Conservation (phyloP, 2,113 vertebrate genomes). For the Platysteira castanea region DNA sequence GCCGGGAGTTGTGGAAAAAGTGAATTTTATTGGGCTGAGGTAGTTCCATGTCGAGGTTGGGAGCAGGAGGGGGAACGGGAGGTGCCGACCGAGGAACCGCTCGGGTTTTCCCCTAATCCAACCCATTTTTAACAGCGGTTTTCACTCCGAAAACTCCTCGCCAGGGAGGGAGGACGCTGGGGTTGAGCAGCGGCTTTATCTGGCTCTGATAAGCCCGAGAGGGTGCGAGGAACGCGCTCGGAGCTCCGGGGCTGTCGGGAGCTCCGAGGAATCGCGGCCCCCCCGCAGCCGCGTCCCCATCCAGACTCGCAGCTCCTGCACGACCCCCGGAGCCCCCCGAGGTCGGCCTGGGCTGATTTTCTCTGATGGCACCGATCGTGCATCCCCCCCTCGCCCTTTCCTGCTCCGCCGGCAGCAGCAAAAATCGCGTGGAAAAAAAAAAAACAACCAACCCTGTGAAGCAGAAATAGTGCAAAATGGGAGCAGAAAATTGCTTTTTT, state of each 20-base stretch:
- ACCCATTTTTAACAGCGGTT: neutral
- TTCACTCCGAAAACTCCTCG: neutral
- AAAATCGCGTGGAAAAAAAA: neutral
- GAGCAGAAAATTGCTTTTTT: neutral
- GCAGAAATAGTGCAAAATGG: slow-evolving; percentile 53
- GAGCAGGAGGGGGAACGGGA: neutral
- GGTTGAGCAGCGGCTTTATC: neutral
- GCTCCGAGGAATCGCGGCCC: neutral
- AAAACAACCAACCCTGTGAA: neutral
- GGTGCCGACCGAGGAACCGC: neutral
- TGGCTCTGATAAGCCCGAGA: neutral
- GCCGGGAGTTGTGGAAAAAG: neutral
- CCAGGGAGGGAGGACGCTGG: neutral
- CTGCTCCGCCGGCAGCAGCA: neutral
- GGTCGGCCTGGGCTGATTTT: neutral
- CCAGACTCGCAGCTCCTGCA: neutral
- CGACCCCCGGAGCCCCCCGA: neutral
- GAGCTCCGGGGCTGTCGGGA: neutral
- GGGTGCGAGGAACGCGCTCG: neutral
- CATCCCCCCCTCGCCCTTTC: neutral
- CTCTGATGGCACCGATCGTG: neutral
- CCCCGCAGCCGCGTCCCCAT: neutral
- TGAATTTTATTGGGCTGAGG: slow-evolving; percentile 76
- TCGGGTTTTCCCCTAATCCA: neutral
- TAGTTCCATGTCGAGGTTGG: slow-evolving; percentile 58